These are phyloP conservation scores for Catamblyrhynchus diadema DNA, from an alignment of 2,797 vertebrate species.

Conservation along the genomic window DNA sequence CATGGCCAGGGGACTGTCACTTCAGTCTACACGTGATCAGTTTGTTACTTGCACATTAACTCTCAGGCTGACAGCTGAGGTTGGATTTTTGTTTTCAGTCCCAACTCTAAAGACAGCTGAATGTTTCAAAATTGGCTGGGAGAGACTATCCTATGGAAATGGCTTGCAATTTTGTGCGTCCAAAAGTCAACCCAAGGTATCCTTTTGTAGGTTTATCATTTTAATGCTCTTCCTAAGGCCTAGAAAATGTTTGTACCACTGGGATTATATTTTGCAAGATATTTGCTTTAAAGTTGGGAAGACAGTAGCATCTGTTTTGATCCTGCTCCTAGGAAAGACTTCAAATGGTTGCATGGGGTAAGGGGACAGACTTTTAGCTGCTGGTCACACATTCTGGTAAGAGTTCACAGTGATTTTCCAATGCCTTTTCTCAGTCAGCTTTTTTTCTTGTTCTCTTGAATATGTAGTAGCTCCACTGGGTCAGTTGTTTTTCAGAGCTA, in stretches of 20 bases:
- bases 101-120: not conserved
- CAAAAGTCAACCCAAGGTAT: conserved; percentile 8
- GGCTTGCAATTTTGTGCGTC: not conserved
- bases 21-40: not conserved
- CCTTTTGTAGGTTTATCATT: not conserved
- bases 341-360: not conserved
- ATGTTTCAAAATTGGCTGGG: not conserved
- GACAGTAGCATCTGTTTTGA: not conserved
- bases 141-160: not conserved
- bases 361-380: not conserved
- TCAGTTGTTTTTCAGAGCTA: not conserved
- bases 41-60: not conserved
- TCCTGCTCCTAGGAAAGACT: not conserved
- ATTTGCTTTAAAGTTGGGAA: not conserved
- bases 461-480: not conserved
- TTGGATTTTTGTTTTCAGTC: not conserved
- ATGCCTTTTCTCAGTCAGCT: not conserved
- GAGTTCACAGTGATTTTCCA: not conserved
- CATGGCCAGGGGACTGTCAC: not conserved
- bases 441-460: conserved; percentile 10
- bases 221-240: not conserved
- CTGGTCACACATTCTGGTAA: not conserved
- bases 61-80: not conserved
- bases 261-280: not conserved
- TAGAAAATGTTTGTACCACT: not conserved